Conservation (phyloP, 2,113 vertebrate species). For the Cebidichthys violaceus region DNA sequence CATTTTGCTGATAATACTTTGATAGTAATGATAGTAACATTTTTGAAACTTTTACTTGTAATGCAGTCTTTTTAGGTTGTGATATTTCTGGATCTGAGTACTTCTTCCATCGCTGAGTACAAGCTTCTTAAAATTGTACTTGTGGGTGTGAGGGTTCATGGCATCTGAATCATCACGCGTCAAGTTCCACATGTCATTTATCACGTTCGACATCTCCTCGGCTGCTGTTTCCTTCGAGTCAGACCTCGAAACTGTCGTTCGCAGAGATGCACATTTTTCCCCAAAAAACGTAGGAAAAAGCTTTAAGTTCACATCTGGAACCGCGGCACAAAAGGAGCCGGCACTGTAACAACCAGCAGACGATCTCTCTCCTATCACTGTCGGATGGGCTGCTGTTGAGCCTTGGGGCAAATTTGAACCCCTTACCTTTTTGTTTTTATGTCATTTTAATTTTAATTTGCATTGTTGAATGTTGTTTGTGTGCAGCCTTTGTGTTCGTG, state of each 20-base stretch:
- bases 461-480: constrained; percentile 1
- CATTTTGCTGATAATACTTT: neutral
- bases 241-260: neutral
- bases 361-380: neutral
- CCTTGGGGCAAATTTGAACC: neutral
- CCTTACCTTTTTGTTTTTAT: neutral
- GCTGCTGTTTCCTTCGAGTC: neutral
- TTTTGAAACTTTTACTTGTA: neutral
- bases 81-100: too few species aligned
- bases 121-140: neutral
- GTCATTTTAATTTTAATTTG: neutral
- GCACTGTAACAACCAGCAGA: neutral
- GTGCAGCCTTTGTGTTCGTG: neutral
- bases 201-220: neutral
- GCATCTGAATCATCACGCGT: neutral
- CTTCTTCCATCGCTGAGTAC: too few species aligned
- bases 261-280: neutral
- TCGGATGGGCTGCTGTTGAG: neutral
- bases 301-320: neutral
- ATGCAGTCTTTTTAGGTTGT: too few species aligned
- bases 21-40: neutral
- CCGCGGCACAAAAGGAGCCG: neutral
- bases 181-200: neutral
- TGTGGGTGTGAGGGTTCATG: neutral
- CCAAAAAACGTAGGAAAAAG: neutral